Conservation (phyloP, 2,888 invertebrate genomes). For the Deroplatys truncata region DNA sequence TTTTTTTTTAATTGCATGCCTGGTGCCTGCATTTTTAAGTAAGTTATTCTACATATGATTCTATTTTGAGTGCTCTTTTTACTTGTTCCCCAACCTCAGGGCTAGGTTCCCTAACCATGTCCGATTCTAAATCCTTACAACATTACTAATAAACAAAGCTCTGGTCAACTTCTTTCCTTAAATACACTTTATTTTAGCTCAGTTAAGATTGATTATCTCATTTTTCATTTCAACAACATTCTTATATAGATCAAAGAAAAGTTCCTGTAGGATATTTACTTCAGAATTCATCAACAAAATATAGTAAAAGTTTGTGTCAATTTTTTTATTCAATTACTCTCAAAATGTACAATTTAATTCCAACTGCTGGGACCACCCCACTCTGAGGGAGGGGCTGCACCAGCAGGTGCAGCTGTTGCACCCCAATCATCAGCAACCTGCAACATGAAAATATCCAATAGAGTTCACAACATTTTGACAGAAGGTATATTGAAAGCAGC, state of each 20-base stretch:
- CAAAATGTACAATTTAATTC: not conserved
- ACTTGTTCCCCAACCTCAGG: no score
- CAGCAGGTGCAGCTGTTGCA: slow-evolving; percentile 42
- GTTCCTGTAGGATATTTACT: not conserved
- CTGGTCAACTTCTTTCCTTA: no score
- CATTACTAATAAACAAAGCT: no score
- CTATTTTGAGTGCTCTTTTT: no score
- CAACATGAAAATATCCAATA: not conserved
- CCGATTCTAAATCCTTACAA: no score
- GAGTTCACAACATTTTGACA: not conserved
- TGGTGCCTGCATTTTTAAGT: no score
- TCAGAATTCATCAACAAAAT: not conserved
- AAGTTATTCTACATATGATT: no score
- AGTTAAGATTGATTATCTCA: no score
- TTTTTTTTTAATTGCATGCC: no score
- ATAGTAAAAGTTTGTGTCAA: not conserved
- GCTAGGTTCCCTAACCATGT: no score
- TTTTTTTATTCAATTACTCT: not conserved
- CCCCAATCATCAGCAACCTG: slow-evolving; percentile 51
- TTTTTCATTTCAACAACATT: no score
- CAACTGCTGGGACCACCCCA: slow-evolving; percentile 54
- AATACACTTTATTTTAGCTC: no score
- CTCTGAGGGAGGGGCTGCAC: slow-evolving; percentile 43
- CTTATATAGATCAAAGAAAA: not conserved
- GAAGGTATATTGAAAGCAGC: not conserved